Base-by-base conservation (phyloP, 2,113 vertebrate species). In the Festucalex cinctus region DNA sequence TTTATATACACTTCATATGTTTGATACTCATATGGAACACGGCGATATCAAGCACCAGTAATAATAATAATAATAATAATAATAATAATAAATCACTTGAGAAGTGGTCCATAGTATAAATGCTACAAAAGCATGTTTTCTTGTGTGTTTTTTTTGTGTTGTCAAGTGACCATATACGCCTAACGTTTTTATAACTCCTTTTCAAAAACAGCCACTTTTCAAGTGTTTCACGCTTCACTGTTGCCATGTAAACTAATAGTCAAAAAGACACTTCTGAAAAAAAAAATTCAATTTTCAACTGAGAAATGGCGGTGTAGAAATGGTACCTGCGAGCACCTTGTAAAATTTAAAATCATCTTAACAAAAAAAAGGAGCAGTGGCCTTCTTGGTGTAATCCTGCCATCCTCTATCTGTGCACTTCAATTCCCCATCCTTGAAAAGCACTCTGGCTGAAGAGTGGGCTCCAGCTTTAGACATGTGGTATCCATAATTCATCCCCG, bases 401-500 rank as follows among this genome's bases (percentile, higher is more conserved):
- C 85, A 75, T 86, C 83, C 76, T 85, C 82, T 82, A 76, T 77
- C 73, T 62, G 72, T 63, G 10, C 81, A 86, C 85, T 84, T 88
- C 82, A 87, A 90, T 86, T 83, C 81, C 80, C 85, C 85, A 85
- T 74, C 79, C 82, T 87, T 85, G 80, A 87, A 87, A 84, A 83
- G 78, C 78, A 87, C 82, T 88, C 85, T 81, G 80, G 68, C 74
- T 73, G 73, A 78, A 82, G 81, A 84, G 79, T 74, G 71, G 75
- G 78, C 74, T 83, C 73, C 83, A 85, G 82, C 88, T 84, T 77
- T 79, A 81, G 86, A 87, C 85, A 85, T 86, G 83, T 86, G 82
- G 78, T 83, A 85, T 89, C 80, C 89, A 91, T 89, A 90, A 90
- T 91, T 91, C 86, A 89, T 85, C 82, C 59, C 80, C 32, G 57